Base-by-base conservation (phyloP, 2,888 invertebrate species). In the Sipha maydis region DNA sequence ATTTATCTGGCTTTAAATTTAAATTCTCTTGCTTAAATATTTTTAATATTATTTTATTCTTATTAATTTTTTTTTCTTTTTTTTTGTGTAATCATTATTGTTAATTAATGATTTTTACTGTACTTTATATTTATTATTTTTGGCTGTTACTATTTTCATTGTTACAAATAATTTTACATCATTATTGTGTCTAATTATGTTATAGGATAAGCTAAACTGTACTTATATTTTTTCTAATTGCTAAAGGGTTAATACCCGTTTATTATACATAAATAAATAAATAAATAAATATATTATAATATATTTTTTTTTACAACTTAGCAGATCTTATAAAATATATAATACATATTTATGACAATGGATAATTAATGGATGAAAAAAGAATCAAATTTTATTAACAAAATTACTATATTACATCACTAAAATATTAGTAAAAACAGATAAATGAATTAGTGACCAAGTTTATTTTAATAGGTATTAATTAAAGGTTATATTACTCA, bases 211-310 rank as follows among this genome's bases (percentile, higher is more conserved):
- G 61, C 61, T 21, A 21, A 14, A 14, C 61, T 61, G 61, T 25
- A 61, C 61, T 61, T 61, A 61, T 61, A 61, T 14, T 61, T 61
- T 14, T 61, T 61, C 61, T 61, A 61, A 61, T 61, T 61, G 8
- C 21, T 61, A 61, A 61, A 61, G 61, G 61, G 61, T 61, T 61
- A 61, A 61, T 61, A 61, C 21, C 61, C 61, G 21, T 61, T 61
- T 61, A 61, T 61, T 61, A 61, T 61, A 61, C 61, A 61, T 61
- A 61, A 61, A 61, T 61, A 61, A 61, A 61, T 61, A 61, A 61
- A 61, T 61, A 61, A 61, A 61, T 61, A 61, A 61, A 61, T n/a
- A n/a, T 34, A 4, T 34, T 34, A 34, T 34, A 34, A 34, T 4
- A 34, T 4, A 34, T 34, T 34, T 34, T 34, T 34, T 34, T 34